Conservation (phyloP, 2,797 vertebrate species). For the Urosaurus nigricauda region DNA sequence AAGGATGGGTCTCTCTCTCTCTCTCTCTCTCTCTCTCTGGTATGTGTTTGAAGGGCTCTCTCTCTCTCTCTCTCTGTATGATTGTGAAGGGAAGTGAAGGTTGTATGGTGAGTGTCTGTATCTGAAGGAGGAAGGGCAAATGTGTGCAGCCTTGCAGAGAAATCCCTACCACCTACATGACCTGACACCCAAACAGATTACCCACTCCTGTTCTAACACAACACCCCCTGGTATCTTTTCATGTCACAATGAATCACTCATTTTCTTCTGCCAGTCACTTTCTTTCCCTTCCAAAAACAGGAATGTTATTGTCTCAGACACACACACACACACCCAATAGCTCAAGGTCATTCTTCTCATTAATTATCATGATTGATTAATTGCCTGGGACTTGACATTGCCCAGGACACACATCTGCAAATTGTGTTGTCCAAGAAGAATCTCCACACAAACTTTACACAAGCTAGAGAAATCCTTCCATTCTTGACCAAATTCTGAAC, state of each 20-base stretch:
- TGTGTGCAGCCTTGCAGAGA: not conserved
- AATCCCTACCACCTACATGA: not conserved
- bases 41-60: too few relatives aligned
- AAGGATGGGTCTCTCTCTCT: too few relatives aligned
- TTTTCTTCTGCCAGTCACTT: not conserved
- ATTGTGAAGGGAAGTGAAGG: not conserved
- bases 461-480: not conserved
- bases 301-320: not conserved
- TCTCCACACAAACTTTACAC: not conserved
- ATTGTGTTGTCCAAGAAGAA: not conserved
- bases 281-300: not conserved
- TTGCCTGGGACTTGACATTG: not conserved
- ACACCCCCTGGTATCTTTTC: not conserved
- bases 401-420: not conserved
- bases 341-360: slow-evolving; percentile 7
- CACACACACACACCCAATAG: not conserved
- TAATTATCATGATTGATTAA: slow-evolving; percentile 6
- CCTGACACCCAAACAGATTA: not conserved
- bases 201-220: not conserved
- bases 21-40: too few relatives aligned
- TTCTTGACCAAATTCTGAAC: not conserved
- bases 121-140: not conserved
- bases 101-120: not conserved
- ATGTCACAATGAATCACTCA: not conserved
- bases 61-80: too few relatives aligned